Conservation (phyloP, 2,113 vertebrate genomes). For the Lathamus discolor region DNA sequence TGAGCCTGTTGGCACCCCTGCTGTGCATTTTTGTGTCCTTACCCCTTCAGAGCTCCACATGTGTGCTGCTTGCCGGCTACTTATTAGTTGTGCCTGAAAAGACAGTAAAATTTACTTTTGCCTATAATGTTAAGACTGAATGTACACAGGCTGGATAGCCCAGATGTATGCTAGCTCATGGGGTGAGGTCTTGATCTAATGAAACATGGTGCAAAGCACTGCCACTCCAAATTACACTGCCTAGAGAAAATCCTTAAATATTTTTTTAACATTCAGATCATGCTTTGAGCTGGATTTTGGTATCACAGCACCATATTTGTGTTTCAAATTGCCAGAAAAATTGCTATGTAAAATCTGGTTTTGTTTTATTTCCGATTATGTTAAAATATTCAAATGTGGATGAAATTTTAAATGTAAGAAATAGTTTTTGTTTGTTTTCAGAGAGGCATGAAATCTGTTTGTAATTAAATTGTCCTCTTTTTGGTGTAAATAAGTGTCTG, state of each 20-base stretch:
- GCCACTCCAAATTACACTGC: neutral
- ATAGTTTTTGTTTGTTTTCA: neutral
- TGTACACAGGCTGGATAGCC: rapidly evolving
- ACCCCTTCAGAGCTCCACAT: too few relatives aligned
- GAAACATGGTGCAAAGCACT: rapidly evolving
- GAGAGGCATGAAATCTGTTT: neutral
- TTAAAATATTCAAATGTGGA: neutral
- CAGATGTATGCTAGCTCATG: rapidly evolving
- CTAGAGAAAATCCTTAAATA: rapidly evolving
- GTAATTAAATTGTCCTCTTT: neutral
- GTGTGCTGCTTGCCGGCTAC: too few relatives aligned
- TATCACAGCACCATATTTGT: too few relatives aligned
- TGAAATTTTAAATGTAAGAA: neutral
- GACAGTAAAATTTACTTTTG: rapidly evolving
- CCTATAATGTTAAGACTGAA: neutral
- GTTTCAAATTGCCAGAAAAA: neutral
- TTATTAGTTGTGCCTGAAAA: neutral
- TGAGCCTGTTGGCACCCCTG: rapidly evolving
- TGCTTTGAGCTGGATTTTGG: neutral
- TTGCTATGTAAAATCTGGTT: neutral
- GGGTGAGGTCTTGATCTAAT: neutral
- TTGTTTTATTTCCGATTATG: neutral
- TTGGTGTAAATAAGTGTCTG: neutral
- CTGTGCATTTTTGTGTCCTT: rapidly evolving
- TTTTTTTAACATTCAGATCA: rapidly evolving